A percentile compares a stretch with the other conserved stretches of the same genome.
These are phyloP conservation scores for Apotomis turbidana DNA, from an alignment of 2,888 invertebrate genomes.

Conservation along the genomic window DNA sequence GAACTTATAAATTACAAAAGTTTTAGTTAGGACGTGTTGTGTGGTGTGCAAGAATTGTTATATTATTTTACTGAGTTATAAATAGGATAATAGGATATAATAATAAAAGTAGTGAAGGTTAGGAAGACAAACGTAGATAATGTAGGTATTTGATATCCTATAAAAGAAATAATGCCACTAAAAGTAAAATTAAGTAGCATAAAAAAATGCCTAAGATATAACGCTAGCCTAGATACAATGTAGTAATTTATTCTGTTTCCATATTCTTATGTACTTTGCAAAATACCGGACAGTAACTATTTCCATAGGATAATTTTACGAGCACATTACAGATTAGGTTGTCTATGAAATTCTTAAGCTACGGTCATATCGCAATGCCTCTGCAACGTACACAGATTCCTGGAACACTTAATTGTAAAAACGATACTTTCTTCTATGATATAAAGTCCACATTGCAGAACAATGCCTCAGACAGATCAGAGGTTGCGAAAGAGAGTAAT, in stretches of 20 bases:
- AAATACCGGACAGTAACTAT: constrained; percentile 36
- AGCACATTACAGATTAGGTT: constrained; percentile 54
- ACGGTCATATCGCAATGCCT: constrained; percentile 53
- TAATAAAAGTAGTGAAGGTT: too few species aligned
- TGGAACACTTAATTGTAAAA: not conserved
- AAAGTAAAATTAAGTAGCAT: not conserved
- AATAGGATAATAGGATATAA: too few species aligned
- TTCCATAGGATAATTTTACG: constrained; percentile 42
- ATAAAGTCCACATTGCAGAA: constrained; percentile 14
- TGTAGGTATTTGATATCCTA: too few species aligned
- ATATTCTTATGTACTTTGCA: constrained; percentile 16
- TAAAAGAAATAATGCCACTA: too few species aligned
- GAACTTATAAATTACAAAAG: too few species aligned
- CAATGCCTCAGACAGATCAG: constrained; percentile 1
- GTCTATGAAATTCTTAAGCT: constrained; percentile 67
- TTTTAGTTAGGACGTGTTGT: too few species aligned
- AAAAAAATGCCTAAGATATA: not conserved
- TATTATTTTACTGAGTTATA: too few species aligned
- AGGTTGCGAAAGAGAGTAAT: constrained; percentile 32
- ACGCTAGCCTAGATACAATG: not conserved
- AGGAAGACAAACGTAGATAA: too few species aligned
- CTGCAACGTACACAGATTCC: not conserved
- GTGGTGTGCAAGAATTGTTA: too few species aligned
- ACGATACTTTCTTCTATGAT: not conserved
- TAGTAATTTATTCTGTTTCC: constrained; percentile 4